phyloP scores from a whole-genome alignment of 1,140 invertebrate species.

The Neotoxoptera formosana region DNA sequence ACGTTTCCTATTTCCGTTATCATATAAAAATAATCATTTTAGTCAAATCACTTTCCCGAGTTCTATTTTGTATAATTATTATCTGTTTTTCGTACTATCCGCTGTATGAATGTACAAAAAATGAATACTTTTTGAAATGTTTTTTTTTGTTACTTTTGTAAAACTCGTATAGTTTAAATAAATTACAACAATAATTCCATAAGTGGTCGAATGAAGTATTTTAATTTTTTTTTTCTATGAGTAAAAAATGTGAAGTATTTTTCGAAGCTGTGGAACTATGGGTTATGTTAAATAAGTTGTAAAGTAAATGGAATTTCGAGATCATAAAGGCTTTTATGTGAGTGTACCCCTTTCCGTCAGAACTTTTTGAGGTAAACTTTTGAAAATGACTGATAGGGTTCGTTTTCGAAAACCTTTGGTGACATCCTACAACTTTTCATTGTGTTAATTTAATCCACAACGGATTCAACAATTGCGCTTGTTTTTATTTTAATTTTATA shows the following conservation, averaged over 20 bases:
- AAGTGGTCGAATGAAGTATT: not conserved
- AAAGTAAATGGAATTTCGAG: slow-evolving; percentile 23
- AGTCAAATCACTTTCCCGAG: not conserved
- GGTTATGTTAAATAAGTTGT: slow-evolving; percentile 7
- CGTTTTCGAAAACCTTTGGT: not conserved
- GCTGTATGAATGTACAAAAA: not conserved
- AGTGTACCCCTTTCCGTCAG: not conserved
- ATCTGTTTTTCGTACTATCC: not conserved
- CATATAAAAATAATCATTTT: not conserved
- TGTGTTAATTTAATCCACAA: not conserved
- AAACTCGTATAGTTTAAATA: not conserved
- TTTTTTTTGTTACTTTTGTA: not conserved
- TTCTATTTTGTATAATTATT: not conserved
- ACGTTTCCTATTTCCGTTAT: not conserved
- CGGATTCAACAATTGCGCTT: not conserved
- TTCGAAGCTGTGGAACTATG: not conserved
- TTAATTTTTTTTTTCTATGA: not conserved
- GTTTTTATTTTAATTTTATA: not conserved
- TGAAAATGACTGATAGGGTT: slow-evolving; percentile 17
- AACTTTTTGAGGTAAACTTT: slow-evolving; percentile 35
- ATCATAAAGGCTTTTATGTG: not conserved
- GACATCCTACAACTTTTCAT: not conserved
- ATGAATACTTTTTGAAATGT: not conserved
- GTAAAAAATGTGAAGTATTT: slow-evolving; percentile 5
- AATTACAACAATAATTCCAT: not conserved